Conservation (phyloP, 2,888 invertebrate species). For the Melieria picta region DNA sequence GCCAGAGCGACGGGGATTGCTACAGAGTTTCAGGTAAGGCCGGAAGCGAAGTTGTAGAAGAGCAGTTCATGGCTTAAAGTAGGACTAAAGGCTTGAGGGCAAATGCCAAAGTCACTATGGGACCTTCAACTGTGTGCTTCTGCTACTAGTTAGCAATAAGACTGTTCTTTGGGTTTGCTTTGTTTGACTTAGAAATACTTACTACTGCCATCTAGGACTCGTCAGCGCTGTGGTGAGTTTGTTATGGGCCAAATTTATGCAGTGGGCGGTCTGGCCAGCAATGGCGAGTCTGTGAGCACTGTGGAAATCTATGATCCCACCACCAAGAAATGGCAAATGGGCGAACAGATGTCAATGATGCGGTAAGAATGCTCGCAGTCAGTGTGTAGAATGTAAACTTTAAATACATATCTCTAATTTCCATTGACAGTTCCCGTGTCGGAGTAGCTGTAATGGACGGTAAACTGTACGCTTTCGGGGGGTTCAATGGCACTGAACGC, state of each 20-base stretch:
- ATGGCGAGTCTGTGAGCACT: conserved; percentile 84
- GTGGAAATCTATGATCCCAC: conserved; percentile 86
- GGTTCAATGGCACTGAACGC: conserved; percentile 85
- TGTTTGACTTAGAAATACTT: background rate
- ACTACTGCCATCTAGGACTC: conserved; percentile 67
- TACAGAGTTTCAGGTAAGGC: conserved; percentile 73
- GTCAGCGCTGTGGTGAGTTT: conserved; percentile 78
- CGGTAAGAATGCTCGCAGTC: conserved; percentile 48
- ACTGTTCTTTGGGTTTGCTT: background rate
- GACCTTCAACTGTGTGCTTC: too few species aligned
- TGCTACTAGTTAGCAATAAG: too few species aligned
- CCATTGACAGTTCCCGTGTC: conserved; percentile 73
- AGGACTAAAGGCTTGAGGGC: too few species aligned
- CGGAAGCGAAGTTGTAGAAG: background rate
- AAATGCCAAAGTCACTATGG: too few species aligned
- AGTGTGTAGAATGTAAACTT: background rate
- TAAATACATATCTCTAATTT: background rate
- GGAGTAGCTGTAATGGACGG: conserved; percentile 86
- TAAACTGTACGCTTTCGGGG: conserved; percentile 82
- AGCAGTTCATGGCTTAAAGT: background rate
- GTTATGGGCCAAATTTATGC: conserved; percentile 86
- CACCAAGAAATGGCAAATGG: conserved; percentile 76
- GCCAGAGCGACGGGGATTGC: conserved; percentile 81
- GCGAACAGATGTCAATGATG: conserved; percentile 85
- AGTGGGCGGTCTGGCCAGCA: conserved; percentile 85